Conservation (phyloP, 2,113 vertebrate genomes). For the Acanthochromis polyacanthus region DNA sequence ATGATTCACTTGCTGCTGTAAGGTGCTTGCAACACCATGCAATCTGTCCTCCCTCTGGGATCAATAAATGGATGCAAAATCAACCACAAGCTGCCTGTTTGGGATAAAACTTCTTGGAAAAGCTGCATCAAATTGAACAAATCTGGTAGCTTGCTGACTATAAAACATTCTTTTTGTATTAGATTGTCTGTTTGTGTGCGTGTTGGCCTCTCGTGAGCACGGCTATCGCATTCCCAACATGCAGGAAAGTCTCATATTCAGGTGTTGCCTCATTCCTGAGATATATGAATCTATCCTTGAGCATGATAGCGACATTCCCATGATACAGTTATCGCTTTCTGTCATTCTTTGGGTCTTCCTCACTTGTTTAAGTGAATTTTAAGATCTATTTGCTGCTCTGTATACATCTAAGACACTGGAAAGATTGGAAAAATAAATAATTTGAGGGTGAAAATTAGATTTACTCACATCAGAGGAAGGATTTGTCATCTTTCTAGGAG, state of each 20-base stretch:
- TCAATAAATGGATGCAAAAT: conserved; percentile 28
- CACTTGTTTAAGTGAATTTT: not conserved
- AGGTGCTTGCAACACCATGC: conserved; percentile 57
- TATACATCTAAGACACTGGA: not conserved
- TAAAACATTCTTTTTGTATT: conserved; percentile 11
- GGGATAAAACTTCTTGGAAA: conserved; percentile 20
- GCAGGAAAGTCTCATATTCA: not conserved
- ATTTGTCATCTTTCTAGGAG: not conserved
- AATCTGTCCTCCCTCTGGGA: conserved; percentile 35
- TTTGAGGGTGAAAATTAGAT: not conserved
- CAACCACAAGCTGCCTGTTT: conserved; percentile 50
- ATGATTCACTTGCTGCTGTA: conserved; percentile 27
- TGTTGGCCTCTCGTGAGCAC: not conserved
- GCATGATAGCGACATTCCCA: not conserved
- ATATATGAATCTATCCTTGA: not conserved
- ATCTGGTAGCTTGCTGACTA: conserved; percentile 52
- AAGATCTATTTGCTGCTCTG: not conserved
- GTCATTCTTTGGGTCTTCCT: not conserved
- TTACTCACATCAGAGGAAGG: not conserved
- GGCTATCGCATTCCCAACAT: conserved; percentile 39
- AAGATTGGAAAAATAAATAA: not conserved
- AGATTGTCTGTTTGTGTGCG: conserved; percentile 5
- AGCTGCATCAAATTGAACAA: conserved; percentile 9
- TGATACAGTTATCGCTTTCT: not conserved
- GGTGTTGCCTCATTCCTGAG: conserved; percentile 36